Base-by-base conservation (phyloP, 2,888 invertebrate species). In the Siphlonurus alternatus region DNA sequence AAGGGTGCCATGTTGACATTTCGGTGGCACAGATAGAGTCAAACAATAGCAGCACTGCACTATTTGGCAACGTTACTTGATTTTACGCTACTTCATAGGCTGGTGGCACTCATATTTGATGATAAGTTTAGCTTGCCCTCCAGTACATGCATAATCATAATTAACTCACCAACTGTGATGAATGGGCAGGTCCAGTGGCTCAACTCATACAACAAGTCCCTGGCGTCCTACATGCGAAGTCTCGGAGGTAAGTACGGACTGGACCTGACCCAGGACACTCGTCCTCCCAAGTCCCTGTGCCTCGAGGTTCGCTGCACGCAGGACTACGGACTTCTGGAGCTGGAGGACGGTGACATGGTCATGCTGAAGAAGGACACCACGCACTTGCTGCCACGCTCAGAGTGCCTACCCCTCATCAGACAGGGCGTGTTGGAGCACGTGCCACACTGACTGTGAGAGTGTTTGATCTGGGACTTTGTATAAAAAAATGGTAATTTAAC, bases 301-400 rank as follows among this genome's bases (percentile, higher is more conserved):
- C 86, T 96, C 67, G 93, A 97, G 81, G 84, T 85, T 1, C 80
- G 91, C 19, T 96, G 95, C 73, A 73, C 93, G 60, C 79, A 83
- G 60, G 93, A 98, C 75, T 94, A 94, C 76, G 98, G 98, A 0
- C 93, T 91, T 74, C 85, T 93, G 70, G 97, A 97, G 76, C 80
- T 96, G 10, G 93, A 92, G 70, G 92, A 93, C 77, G 98, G 97
- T n/a, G 89, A 90, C 72, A 83, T 89, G 2, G 83, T 98, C 23
- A 80, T 88, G 68, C 78, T 98, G 22, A 93, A 90, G 74, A 92
- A 91, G 75, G 90, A 95, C 73, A 93, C 91, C 68, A 86, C 93
- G 76, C 94, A 96, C 76, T 89, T 90, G 72, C 77, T 97, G 66
- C 90, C 94, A 1, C 83, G 93, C 66, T 83, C 86, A 0, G 90